Evolutionary conservation across 2,113 vertebrate genomes (phyloP).

Genomic region (Heptranchias perlo): DNA sequence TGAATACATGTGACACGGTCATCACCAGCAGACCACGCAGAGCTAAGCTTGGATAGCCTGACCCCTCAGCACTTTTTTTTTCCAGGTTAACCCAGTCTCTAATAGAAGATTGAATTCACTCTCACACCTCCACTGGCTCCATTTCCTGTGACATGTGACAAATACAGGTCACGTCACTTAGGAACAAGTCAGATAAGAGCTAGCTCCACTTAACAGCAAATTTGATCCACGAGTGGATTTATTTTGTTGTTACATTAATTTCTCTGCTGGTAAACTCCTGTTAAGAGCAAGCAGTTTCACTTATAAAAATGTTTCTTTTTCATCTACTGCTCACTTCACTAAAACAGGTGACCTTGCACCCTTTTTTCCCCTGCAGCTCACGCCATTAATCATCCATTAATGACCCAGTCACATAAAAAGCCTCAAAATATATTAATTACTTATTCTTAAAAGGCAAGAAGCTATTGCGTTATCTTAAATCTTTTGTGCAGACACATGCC

Average conservation of each 20-base stretch:
- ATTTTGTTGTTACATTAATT: conserved; percentile 25
- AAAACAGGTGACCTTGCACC: conserved; percentile 15
- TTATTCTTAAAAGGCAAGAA: conserved; percentile 28
- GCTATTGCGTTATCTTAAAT: conserved; percentile 26
- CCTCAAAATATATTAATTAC: conserved; percentile 33
- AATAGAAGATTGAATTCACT: conserved; percentile 24
- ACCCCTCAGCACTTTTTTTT: neutral
- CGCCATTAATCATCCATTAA: conserved; percentile 28
- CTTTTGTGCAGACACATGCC: neutral
- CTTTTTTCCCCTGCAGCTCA: neutral
- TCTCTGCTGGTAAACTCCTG: conserved; percentile 10
- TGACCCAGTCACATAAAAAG: conserved; percentile 18
- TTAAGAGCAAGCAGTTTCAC: neutral
- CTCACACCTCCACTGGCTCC: neutral
- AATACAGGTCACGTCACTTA: conserved; percentile 36
- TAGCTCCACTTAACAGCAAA: conserved; percentile 29
- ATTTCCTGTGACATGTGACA: conserved; percentile 28
- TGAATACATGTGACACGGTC: neutral
- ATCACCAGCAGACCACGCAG: neutral
- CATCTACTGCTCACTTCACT: neutral
- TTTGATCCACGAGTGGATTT: conserved; percentile 26
- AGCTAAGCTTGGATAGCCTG: neutral
- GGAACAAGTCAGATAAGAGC: conserved; percentile 10
- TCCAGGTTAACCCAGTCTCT: neutral
- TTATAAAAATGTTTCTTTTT: conserved; percentile 14